Base-by-base conservation (phyloP, 2,888 invertebrate genomes). In the Sphinx pinastri region DNA sequence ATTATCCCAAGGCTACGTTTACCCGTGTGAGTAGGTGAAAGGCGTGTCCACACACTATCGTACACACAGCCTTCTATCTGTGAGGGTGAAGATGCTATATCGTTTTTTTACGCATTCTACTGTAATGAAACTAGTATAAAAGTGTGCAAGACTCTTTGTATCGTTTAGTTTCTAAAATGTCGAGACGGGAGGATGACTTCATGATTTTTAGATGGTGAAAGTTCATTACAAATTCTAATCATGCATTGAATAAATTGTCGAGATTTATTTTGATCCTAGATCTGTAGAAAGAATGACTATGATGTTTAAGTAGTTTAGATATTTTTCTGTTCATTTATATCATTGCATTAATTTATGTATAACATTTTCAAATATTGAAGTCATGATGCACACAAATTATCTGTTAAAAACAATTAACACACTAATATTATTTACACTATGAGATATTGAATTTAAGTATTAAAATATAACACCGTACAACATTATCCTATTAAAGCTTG, bases 41-140 rank as follows among this genome's bases (percentile, higher is more conserved):
- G 93, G 88, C 86, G 79, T 90, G 71, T 92, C 86, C 82, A 71
- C 79, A 93, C 83, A 85, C 72, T 72, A 60, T 69, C 76, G 84
- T 92, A 84, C 67, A 67, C 73, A 89, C 84, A 78, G 77, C 68
- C 25, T 14, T 2, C 14, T 68, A 2, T 74, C 19, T 3, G 92
- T 90, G 79, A 86, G 86, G n/a, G 91, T 89, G 86, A 83, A 82
- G 86, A 87, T 84, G 84, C 82, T 76, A 83, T 86, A 84, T 84
- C 73, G 79, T 82, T 89, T 88, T 90, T 85, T 88, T 85, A 83
- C 77, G 77, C 79, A 83, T 80, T 82, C 81, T 84, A 83, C 82
- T 81, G 81, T 84, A 88, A 88, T 88, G 86, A 86, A 86, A 85
- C 86, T 86, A 83, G 89, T 93, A 93, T 93, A 93, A 84, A 93